phyloP scores from a whole-genome alignment of 2,888 invertebrate species.

The Pteria penguin region DNA sequence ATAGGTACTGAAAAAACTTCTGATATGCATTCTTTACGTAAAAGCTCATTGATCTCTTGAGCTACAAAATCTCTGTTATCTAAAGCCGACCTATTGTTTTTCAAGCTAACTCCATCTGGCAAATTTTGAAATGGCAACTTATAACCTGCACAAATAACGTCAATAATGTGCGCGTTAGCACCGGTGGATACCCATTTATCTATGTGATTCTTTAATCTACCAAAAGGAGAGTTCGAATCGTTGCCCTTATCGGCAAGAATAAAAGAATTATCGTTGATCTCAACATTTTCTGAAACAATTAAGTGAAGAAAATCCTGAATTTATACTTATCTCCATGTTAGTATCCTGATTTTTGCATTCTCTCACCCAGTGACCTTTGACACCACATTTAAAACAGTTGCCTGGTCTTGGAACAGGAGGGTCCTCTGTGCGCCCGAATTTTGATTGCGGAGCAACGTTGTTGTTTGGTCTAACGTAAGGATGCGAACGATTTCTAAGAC shows the following conservation, averaged over 20 bases:
- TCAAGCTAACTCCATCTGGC: slow-evolving; percentile 10
- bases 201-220: slow-evolving; percentile 1
- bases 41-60: slow-evolving; percentile 29
- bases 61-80: slow-evolving; percentile 39
- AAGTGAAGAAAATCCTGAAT: neutral
- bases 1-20: slow-evolving; percentile 11
- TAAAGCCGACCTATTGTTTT: too few relatives aligned
- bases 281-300: neutral
- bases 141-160: slow-evolving; percentile 32
- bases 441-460: too few relatives aligned
- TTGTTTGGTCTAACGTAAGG: too few relatives aligned
- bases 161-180: slow-evolving; percentile 26
- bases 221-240: neutral
- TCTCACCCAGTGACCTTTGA: slow-evolving; percentile 36
- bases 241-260: neutral
- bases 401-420: slow-evolving; percentile 16
- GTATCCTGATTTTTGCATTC: slow-evolving; percentile 4
- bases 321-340: neutral
- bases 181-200: slow-evolving; percentile 20
- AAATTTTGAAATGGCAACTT: slow-evolving; percentile 38
- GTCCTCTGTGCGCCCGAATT: neutral
- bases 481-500: too few relatives aligned
- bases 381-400: slow-evolving; percentile 35
- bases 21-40: slow-evolving; percentile 39
- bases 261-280: neutral